Percentiles rank a stretch among this genome's conserved stretches.
These are phyloP conservation scores for Drosophila flavopinicola DNA, from an alignment of 2,888 invertebrate species.

Conservation along the genomic window DNA sequence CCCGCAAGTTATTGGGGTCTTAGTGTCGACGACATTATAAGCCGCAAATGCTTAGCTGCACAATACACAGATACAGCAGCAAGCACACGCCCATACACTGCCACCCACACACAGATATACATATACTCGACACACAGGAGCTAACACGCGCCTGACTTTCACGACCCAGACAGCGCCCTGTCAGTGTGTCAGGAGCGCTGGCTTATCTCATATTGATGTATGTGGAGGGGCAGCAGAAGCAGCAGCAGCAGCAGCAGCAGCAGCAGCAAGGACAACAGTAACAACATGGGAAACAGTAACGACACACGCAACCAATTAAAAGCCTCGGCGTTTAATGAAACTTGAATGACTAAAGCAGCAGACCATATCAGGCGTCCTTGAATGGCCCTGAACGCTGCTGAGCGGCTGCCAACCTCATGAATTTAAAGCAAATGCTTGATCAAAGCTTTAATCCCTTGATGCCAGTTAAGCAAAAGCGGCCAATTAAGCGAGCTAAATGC, in stretches of 20 bases:
- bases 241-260: conserved; percentile 7
- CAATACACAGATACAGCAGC: conserved; percentile 2
- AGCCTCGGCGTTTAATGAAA: conserved; percentile 66
- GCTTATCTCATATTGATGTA: conserved; percentile 71
- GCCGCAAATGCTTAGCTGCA: conserved; percentile 45
- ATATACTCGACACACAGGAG: conserved; percentile 16
- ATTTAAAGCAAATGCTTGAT: conserved; percentile 74
- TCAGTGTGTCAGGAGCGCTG: conserved; percentile 56
- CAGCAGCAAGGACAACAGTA: conserved; percentile 4
- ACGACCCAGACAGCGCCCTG: conserved; percentile 43
- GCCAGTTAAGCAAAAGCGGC: conserved; percentile 69
- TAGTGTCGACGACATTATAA: conserved; percentile 71
- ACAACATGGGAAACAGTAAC: conserved; percentile 8
- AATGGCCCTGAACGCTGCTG: conserved; percentile 12
- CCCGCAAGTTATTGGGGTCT: conserved; percentile 69
- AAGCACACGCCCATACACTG: conserved; percentile 13
- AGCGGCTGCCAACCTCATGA: conserved; percentile 42
- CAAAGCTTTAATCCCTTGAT: conserved; percentile 75
- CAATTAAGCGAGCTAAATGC: conserved; percentile 74
- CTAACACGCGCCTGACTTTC: conserved; percentile 42
- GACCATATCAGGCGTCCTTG: conserved; percentile 50
- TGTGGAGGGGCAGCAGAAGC: conserved; percentile 24
- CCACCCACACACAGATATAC: conserved; percentile 17
- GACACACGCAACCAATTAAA: conserved; percentile 56
- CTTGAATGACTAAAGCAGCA: conserved; percentile 52